Evolutionary conservation across 2,888 invertebrate species (phyloP).

Genomic region (Drosophila prostipennis): DNA sequence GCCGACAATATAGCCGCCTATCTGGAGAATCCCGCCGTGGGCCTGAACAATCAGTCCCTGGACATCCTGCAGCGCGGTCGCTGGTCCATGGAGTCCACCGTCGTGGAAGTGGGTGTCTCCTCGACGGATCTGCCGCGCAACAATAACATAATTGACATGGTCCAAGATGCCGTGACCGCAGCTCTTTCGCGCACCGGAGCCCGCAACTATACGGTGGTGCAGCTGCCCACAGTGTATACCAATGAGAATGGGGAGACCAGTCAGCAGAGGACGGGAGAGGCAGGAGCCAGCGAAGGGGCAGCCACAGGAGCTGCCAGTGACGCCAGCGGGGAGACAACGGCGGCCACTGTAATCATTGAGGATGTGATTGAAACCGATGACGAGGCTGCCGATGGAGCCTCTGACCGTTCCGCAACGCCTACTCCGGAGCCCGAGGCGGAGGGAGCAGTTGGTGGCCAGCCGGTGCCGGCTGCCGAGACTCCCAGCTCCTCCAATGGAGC

Average conservation of each 20-base stretch:
- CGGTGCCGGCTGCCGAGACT: conserved; percentile 7
- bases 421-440: conserved; percentile 40
- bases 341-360: conserved; percentile 73
- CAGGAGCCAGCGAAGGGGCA: conserved; percentile 26
- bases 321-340: conserved; percentile 54
- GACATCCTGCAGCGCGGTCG: conserved; percentile 84
- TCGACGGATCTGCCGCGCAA: conserved; percentile 82
- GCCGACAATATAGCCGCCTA: conserved; percentile 84
- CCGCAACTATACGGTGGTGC: conserved; percentile 83
- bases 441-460: conserved; percentile 41
- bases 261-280: conserved; percentile 35
- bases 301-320: conserved; percentile 32
- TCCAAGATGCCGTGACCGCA: conserved; percentile 84
- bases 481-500: conserved; percentile 12
- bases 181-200: conserved; percentile 82
- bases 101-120: conserved; percentile 84
- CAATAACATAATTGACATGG: conserved; percentile 83
- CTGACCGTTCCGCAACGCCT: conserved; percentile 42
- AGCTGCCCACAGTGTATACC: conserved; percentile 81
- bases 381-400: conserved; percentile 55
- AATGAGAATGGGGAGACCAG: conserved; percentile 67
- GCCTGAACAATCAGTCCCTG: conserved; percentile 83
- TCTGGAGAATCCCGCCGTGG: conserved; percentile 83
- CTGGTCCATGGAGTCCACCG: conserved; percentile 85
- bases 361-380: conserved; percentile 75